These are phyloP conservation scores for Kryptolebias ocellatus DNA, from an alignment of 2,797 vertebrate species.

Conservation along the genomic window DNA sequence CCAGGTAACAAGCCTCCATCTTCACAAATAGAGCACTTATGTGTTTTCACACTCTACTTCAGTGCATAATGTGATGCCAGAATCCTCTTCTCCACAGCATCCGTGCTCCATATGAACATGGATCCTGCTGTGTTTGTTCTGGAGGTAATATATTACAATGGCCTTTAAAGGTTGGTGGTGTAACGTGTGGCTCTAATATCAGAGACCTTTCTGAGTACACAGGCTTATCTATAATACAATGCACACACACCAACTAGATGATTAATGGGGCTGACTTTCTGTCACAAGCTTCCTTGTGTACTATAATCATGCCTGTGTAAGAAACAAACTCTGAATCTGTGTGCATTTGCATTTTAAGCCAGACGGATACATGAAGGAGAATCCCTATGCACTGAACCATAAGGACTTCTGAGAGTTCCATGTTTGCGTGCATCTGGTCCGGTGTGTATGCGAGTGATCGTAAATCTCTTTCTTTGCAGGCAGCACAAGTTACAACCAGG, in stretches of 20 bases:
- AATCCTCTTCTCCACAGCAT: constrained; percentile 7
- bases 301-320: constrained; percentile 5
- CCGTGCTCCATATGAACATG: not conserved
- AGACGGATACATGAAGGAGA: constrained; percentile 49
- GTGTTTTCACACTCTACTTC: constrained; percentile 26
- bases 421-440: not conserved
- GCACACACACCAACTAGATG: constrained; percentile 21
- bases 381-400: constrained; percentile 2
- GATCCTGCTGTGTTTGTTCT: constrained; percentile 17
- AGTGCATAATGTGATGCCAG: constrained; percentile 15
- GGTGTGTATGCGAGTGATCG: constrained; percentile 9
- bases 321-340: not conserved
- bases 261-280: constrained; percentile 42
- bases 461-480: constrained; percentile 36
- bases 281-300: constrained; percentile 18
- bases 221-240: constrained; percentile 29
- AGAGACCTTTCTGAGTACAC: constrained; percentile 37
- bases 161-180: constrained; percentile 47
- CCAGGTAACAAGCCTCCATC: constrained; percentile 41
- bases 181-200: constrained; percentile 32
- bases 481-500: constrained; percentile 43
- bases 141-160: constrained; percentile 34
- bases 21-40: constrained; percentile 28
- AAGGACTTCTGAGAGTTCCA: constrained; percentile 17
- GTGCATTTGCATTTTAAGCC: constrained; percentile 2